phyloP scores from a whole-genome alignment of 2,888 invertebrate genomes.

The Philonicus albiceps region DNA sequence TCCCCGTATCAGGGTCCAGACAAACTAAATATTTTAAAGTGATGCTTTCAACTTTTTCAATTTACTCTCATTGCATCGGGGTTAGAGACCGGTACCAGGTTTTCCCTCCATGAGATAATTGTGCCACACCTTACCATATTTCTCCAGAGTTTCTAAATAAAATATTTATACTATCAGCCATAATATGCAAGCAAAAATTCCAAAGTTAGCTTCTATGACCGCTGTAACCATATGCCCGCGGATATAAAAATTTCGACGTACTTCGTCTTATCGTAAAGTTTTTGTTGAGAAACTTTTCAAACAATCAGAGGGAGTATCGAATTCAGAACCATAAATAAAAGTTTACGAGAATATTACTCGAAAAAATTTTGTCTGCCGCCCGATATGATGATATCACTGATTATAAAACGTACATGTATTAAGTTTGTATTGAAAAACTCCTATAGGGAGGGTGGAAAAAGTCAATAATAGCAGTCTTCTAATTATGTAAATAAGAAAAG shows the following conservation, averaged over 20 bases:
- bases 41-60: slow-evolving; percentile 29
- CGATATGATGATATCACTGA: neutral
- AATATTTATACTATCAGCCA: neutral
- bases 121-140: neutral
- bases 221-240: neutral
- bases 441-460: neutral
- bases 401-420: neutral
- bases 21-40: slow-evolving; percentile 30
- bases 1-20: slow-evolving; percentile 2
- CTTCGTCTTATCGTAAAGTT: neutral
- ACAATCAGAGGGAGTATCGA: neutral
- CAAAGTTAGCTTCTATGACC: neutral
- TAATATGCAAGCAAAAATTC: neutral
- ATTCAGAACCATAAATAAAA: neutral
- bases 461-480: neutral
- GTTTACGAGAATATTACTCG: neutral
- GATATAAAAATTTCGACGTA: neutral
- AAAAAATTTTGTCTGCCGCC: neutral
- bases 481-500: neutral
- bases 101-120: neutral
- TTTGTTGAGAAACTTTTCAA: neutral
- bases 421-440: neutral
- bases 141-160: neutral
- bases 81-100: neutral
- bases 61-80: neutral